Conservation (phyloP, 2,888 invertebrate species). For the Chymomyza procnemis region DNA sequence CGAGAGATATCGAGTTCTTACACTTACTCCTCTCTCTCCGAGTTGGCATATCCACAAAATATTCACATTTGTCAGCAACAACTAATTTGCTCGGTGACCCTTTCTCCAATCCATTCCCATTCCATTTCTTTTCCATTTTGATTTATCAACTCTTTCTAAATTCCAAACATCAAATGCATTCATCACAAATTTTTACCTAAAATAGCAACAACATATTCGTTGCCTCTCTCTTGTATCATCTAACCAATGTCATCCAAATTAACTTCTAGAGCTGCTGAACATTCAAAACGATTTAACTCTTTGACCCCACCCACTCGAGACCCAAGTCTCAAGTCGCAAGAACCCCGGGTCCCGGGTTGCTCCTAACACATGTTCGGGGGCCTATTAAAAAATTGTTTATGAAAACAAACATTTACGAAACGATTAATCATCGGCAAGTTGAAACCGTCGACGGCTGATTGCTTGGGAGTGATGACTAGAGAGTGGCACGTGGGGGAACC, state of each 20-base stretch:
- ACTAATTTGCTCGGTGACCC: conserved; percentile 24
- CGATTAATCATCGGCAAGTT: conserved; percentile 70
- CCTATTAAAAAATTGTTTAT: conserved; percentile 76
- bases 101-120: background rate
- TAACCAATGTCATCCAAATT: conserved; percentile 60
- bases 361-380: conserved; percentile 38
- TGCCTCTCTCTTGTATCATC: conserved; percentile 32
- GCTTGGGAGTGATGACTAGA: conserved; percentile 45
- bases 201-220: background rate
- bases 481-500: conserved; percentile 33
- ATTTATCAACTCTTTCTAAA: conserved; percentile 72
- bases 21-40: conserved; percentile 24
- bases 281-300: conserved; percentile 70
- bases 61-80: conserved; percentile 56
- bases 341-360: background rate
- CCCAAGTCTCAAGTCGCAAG: conserved; percentile 2
- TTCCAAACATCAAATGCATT: conserved; percentile 63
- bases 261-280: conserved; percentile 41
- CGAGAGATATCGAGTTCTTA: background rate
- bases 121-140: conserved; percentile 56
- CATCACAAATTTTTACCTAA: conserved; percentile 39
- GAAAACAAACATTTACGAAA: conserved; percentile 74
- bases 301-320: conserved; percentile 67
- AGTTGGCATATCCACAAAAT: conserved; percentile 37
- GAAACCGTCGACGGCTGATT: background rate